Conservation (phyloP, 23 tunicate species). For the Ascidia mentula region DNA sequence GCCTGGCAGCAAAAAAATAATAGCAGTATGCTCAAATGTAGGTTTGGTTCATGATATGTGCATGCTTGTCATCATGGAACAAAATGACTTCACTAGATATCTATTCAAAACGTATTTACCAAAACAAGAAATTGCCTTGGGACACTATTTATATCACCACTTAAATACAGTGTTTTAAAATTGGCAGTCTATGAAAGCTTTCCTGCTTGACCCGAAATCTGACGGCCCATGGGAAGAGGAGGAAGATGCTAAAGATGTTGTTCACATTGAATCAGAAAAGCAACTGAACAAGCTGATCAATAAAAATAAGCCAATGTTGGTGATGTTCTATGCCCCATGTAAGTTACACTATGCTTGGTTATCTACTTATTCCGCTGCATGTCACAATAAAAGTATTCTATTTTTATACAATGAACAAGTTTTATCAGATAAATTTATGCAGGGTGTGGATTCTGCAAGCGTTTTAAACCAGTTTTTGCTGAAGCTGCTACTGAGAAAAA, state of each 20-base stretch:
- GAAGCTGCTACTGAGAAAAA: slow-evolving; percentile 89
- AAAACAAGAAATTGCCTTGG: too few relatives aligned
- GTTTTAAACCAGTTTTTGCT: slow-evolving; percentile 87
- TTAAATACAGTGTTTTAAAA: too few relatives aligned
- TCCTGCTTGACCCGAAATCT: slow-evolving; percentile 67
- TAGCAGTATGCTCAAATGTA: too few relatives aligned
- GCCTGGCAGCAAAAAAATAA: too few relatives aligned
- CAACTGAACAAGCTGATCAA: slow-evolving; percentile 79
- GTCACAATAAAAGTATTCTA: too few relatives aligned
- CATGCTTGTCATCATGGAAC: too few relatives aligned
- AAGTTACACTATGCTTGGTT: slow-evolving; percentile 7
- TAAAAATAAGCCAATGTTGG: slow-evolving; percentile 75
- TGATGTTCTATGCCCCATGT: slow-evolving; percentile 98
- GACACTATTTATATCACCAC: too few relatives aligned
- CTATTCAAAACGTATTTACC: too few relatives aligned
- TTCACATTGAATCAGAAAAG: slow-evolving; percentile 82
- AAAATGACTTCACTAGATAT: too few relatives aligned
- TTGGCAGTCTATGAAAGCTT: slow-evolving; percentile 74
- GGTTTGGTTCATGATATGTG: too few relatives aligned
- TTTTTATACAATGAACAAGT: too few relatives aligned
- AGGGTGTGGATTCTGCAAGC: slow-evolving; percentile 98
- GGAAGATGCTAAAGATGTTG: slow-evolving; percentile 84
- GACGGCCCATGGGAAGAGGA: slow-evolving; percentile 98
- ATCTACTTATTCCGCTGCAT: background rate
- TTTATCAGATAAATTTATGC: too few relatives aligned